Conservation (phyloP, 53 echinoderm and acorn worm genomes). For the Echinometra lucunter region DNA sequence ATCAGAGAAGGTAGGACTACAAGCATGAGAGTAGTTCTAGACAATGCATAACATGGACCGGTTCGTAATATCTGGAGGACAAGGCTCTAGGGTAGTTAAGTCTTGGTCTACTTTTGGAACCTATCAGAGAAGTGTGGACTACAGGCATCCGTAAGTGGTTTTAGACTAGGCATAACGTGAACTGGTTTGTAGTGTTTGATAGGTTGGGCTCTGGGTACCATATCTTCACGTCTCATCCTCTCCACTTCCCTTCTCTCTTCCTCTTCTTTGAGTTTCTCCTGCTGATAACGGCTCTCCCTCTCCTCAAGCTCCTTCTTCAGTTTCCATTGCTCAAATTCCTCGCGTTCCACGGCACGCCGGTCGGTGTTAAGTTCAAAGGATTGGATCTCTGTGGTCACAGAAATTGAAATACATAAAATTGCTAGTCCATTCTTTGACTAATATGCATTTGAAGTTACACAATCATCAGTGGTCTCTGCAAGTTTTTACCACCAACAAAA, state of each 20-base stretch:
- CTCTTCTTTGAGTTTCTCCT: slow-evolving; percentile 74
- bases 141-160: slow-evolving; percentile 79
- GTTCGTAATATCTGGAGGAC: slow-evolving; percentile 77
- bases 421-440: not conserved
- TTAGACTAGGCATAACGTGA: slow-evolving; percentile 79
- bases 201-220: slow-evolving; percentile 85
- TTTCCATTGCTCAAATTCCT: slow-evolving; percentile 79
- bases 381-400: slow-evolving; percentile 74
- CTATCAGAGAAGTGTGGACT: slow-evolving; percentile 85
- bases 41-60: slow-evolving; percentile 77
- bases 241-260: slow-evolving; percentile 75
- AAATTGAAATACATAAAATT: not conserved
- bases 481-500: too few species aligned
- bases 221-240: slow-evolving; percentile 73
- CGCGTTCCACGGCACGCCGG: slow-evolving; percentile 81
- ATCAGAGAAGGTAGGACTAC: slow-evolving; percentile 81
- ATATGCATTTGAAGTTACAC: not conserved
- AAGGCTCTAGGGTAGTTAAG: slow-evolving; percentile 78
- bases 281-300: slow-evolving; percentile 54
- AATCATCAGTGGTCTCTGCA: too few species aligned
- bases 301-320: slow-evolving; percentile 76
- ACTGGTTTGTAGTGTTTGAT: slow-evolving; percentile 83
- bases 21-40: slow-evolving; percentile 70
- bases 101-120: slow-evolving; percentile 62
- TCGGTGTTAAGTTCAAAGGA: slow-evolving; percentile 92